Base-by-base conservation (phyloP, 2,888 invertebrate species). In the Oxystoma pomonae region DNA sequence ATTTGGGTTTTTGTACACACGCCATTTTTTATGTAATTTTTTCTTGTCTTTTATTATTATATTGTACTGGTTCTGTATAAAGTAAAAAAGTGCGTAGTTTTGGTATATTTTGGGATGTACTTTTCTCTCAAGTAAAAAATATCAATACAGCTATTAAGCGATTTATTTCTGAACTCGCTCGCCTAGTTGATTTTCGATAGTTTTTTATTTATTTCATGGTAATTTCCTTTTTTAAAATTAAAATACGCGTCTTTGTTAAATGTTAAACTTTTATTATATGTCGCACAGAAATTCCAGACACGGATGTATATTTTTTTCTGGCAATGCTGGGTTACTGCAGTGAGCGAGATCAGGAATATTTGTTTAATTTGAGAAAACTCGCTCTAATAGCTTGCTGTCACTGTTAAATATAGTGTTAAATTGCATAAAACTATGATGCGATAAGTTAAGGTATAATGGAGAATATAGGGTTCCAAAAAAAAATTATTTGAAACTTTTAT, bases 151-250 rank as follows among this genome's bases (percentile, higher is more conserved):
- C 50, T 50, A n/a, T 50, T n/a, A 50, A 50, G 50, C 12, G 50
- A 50, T 50, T 50, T 50, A n/a, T 50, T n/a, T n/a, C n/a, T n/a
- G n/a, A n/a, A n/a, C n/a, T n/a, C n/a, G n/a, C n/a, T n/a, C n/a
- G n/a, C n/a, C 50, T n/a, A 50, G 50, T 50, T n/a, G n/a, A 50
- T n/a, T 12, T 9, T 50, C 50, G 50, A 50, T 9, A 50, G n/a
- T n/a, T n/a, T n/a, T n/a, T n/a, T 50, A 50, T 50, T 50, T 12
- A 50, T 50, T 50, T 50, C 12, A n/a, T 50, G 9, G 12, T 50
- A 50, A 50, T 50, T 50, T 50, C 50, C 50, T 50, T 50, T 50
- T n/a, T 50, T 50, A 50, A 50, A 50, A 50, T 50, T 50, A 50
- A 50, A 50, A n/a, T 50, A 50, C 12, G n/a, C n/a, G n/a, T 50